These are phyloP conservation scores for Artibeus jamaicensis DNA, from an alignment of 2,797 vertebrate genomes.

Conservation along the genomic window DNA sequence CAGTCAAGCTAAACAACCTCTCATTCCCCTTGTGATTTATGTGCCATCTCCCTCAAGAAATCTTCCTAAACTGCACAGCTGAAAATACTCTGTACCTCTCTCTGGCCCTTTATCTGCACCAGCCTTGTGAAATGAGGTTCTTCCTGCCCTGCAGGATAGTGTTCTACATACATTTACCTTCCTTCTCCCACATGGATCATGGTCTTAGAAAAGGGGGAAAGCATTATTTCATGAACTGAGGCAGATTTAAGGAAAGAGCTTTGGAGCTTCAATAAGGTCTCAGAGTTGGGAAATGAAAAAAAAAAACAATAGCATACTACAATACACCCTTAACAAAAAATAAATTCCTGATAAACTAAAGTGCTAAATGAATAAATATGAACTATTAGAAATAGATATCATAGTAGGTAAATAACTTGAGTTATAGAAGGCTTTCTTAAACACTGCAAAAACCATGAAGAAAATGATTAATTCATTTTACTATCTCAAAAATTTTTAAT, in stretches of 20 bases:
- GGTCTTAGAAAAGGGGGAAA: background rate
- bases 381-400: background rate
- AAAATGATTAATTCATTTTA: background rate
- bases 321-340: background rate
- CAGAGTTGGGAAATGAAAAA: background rate
- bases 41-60: background rate
- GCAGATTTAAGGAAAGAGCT: background rate
- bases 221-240: background rate
- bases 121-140: background rate
- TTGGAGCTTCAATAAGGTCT: background rate
- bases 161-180: background rate
- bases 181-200: background rate
- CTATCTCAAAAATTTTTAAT: background rate
- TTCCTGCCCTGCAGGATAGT: background rate
- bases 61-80: background rate
- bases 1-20: background rate
- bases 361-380: background rate
- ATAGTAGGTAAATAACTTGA: background rate
- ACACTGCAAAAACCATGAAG: background rate
- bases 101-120: background rate
- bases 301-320: background rate
- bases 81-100: background rate
- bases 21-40: background rate
- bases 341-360: background rate
- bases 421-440: background rate